A percentile compares a stretch with the other conserved stretches of the same genome.
Conservation (phyloP, 2,797 vertebrate species). For the Pelochelys cantorii region DNA sequence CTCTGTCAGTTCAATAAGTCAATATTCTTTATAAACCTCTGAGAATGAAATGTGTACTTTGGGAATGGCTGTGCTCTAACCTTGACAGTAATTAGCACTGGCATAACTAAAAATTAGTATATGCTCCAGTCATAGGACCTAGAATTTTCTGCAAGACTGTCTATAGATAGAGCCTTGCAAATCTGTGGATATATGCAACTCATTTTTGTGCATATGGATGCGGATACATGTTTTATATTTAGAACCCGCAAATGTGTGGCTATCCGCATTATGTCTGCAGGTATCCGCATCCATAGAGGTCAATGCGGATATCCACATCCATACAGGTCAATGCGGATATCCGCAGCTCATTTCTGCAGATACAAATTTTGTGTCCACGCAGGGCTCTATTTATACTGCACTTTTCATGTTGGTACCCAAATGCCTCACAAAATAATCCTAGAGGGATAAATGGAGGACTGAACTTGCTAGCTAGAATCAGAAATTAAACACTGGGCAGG, state of each 20-base stretch:
- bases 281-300: no score
- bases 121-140: neutral
- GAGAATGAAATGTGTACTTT: neutral
- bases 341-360: no score
- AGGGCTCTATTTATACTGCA: neutral
- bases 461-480: neutral
- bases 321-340: no score
- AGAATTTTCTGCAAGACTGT: neutral
- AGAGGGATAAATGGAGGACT: neutral
- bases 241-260: no score
- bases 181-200: no score
- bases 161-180: neutral
- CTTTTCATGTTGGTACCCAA: neutral
- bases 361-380: no score
- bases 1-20: neutral
- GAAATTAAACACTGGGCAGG: neutral
- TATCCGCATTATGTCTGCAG: no score
- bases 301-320: no score
- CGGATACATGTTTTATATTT: no score
- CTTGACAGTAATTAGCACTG: neutral
- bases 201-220: no score
- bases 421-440: neutral
- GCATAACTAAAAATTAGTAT: neutral
- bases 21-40: neutral
- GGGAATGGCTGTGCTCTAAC: neutral